Evolutionary conservation across 2,113 vertebrate species (phyloP), one percentile per base, ranked within the genome.

Genomic region (Chelonoidis abingdonii): DNA sequence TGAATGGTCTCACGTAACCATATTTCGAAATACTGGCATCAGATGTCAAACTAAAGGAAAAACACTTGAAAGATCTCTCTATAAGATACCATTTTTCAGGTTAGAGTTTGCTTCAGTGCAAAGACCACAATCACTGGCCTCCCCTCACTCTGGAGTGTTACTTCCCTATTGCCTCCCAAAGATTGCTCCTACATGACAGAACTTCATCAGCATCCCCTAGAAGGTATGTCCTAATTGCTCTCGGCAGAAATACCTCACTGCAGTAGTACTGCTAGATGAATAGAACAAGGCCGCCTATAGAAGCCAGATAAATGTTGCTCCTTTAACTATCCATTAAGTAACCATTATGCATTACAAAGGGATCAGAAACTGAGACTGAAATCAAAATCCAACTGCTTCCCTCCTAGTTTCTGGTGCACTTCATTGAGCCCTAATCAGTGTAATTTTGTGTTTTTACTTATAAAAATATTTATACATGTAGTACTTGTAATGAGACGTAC

Each of bases 391-490:
- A 90, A 80, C 87, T 92, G 93, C 91, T 94, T 95, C 76, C 88
- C 89, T 94, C 91, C 93, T 94, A 35, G 47, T 41, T 95, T 91
- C 41, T 96, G 94, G 89, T 92, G 59, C 86, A 97, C 95, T 92
- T 85, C 95, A 95, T 96, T 31, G 62, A 95, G 89, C 25, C 89
- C 96, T 97, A 94, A 94, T 96, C 83, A 84, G 88, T 92, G 38
- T 97, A 95, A 94, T 94, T 95, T n/a, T 82, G n/a, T 50, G 31
- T 27, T 53, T 54, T 79, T 89, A 94, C 86, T 95, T 95, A 56
- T 96, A 59, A 89, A 97, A 87, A 72, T 88, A 94, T 41, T 96
- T 95, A 90, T 87, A 86, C 54, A 95, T 44, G 59, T 95, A 91
- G 84, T 90, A 95, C 83, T 93, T 94, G 47, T 75, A 97, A 96